phyloP scores from a whole-genome alignment of 2,888 invertebrate species.

The Xestia c-nigrum region DNA sequence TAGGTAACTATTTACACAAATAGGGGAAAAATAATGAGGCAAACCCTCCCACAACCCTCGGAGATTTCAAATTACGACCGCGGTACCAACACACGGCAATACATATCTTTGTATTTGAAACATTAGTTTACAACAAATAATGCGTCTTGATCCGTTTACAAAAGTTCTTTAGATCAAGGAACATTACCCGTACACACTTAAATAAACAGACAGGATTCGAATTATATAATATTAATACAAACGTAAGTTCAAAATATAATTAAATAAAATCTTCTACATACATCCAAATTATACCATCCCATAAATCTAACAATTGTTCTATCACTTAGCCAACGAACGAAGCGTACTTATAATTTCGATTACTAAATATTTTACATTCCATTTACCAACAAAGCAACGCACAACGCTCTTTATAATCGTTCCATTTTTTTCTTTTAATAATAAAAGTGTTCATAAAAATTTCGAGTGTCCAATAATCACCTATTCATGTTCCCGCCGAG shows the following conservation, averaged over 20 bases:
- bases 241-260: slow-evolving; percentile 49
- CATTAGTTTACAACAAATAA: slow-evolving; percentile 78
- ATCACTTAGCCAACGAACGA: slow-evolving; percentile 82
- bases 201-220: slow-evolving; percentile 48
- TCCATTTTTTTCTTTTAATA: slow-evolving; percentile 75
- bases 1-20: slow-evolving; percentile 90
- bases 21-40: slow-evolving; percentile 90
- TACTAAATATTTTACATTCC: slow-evolving; percentile 83
- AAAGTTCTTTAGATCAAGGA: slow-evolving; percentile 50
- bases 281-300: slow-evolving; percentile 79
- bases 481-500: slow-evolving; percentile 84
- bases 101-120: slow-evolving; percentile 81
- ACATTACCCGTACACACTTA: slow-evolving; percentile 36
- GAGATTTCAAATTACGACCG: slow-evolving; percentile 88
- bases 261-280: slow-evolving; percentile 62
- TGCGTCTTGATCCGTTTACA: slow-evolving; percentile 76
- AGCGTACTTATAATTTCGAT: slow-evolving; percentile 83
- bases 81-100: slow-evolving; percentile 77
- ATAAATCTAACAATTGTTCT: slow-evolving; percentile 84
- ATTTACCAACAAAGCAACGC: slow-evolving; percentile 86
- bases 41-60: slow-evolving; percentile 90
- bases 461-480: slow-evolving; percentile 84
- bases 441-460: slow-evolving; percentile 82
- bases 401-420: slow-evolving; percentile 81
- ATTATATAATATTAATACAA: slow-evolving; percentile 36